Conservation (phyloP, 2,797 vertebrate species). For the Sebastes iracundus region DNA sequence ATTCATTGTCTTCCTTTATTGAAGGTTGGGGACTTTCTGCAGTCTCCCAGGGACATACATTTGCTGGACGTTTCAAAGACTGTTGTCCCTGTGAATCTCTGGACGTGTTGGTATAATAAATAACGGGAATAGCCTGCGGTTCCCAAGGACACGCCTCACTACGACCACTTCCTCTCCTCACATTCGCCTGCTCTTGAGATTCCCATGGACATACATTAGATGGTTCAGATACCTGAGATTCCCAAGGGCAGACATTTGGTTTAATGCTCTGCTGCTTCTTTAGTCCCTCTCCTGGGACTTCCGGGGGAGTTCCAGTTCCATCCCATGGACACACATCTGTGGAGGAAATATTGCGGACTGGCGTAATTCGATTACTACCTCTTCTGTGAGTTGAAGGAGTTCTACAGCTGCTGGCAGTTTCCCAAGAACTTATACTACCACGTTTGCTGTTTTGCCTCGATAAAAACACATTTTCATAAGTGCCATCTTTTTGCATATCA, state of each 20-base stretch:
- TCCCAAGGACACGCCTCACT: slow-evolving; percentile 73
- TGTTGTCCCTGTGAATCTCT: slow-evolving; percentile 40
- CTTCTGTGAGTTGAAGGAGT: slow-evolving; percentile 72
- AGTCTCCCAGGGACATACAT: slow-evolving; percentile 78
- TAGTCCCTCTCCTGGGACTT: slow-evolving; percentile 19
- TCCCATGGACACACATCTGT: slow-evolving; percentile 77
- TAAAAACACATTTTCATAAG: slow-evolving; percentile 71
- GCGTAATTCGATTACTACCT: slow-evolving; percentile 67
- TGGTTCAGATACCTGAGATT: slow-evolving; percentile 17
- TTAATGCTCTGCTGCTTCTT: slow-evolving; percentile 65
- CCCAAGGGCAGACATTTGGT: slow-evolving; percentile 62
- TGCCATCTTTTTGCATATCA: slow-evolving; percentile 69
- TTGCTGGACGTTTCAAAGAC: slow-evolving; percentile 30
- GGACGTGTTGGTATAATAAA: slow-evolving; percentile 22
- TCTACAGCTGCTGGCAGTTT: slow-evolving; percentile 66
- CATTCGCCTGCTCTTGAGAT: slow-evolving; percentile 37
- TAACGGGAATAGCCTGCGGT: slow-evolving; percentile 25
- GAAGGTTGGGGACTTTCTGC: slow-evolving; percentile 44
- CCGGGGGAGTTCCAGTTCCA: slow-evolving; percentile 52
- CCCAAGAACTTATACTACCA: slow-evolving; percentile 80
- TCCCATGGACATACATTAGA: slow-evolving; percentile 77
- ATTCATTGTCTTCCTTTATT: slow-evolving; percentile 55
- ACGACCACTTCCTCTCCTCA: slow-evolving; percentile 32
- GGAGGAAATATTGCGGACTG: slow-evolving; percentile 50
- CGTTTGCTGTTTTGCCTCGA: slow-evolving; percentile 67